Evolutionary conservation across 2,888 invertebrate species (phyloP), one percentile per base, ranked within the genome.

Genomic region (Melinaea marsaeus): DNA sequence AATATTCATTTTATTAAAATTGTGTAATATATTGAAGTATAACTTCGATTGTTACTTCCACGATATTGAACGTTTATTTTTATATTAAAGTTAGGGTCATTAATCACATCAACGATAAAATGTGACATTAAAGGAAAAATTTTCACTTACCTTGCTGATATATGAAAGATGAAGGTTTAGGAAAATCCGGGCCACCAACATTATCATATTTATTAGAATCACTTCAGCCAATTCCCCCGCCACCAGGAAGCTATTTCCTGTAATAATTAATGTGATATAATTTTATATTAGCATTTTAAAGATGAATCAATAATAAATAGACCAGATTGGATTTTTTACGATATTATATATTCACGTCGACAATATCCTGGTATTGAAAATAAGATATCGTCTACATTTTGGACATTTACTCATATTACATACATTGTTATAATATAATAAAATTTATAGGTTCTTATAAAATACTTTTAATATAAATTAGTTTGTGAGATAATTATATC

Each of bases 171-270:
- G 82, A 83, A 86, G 86, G 86, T 86, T 84, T 84, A 79, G 78
- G 84, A 76, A 85, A 86, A 86, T 86, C 85, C 85, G 84, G 85
- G 84, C 22, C 22, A 82, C 74, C 75, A 72, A 76, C 79, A 87
- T 88, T 87, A 86, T 84, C 87, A 84, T 80, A 77, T 82, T 78
- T 79, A 80, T 80, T 70, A 69, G 66, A 65, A 64, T 62, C 61
- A 66, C 65, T 67, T 60, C 48, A 62, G 73, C 58, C 58, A 62
- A 61, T 59, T 64, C 64, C 62, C 35, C 22, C 22, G 22, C 22
- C 22, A 22, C 73, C 67, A 73, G 70, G 76, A 80, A 80, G 81
- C 79, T 80, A 81, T 78, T 83, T 83, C 84, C 84, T 81, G 83
- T 84, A 79, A 82, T 78, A 80, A 79, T 79, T 75, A 73, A 68